Evolutionary conservation across 2,888 invertebrate genomes (phyloP).

Genomic region (Agrochola circellaris): DNA sequence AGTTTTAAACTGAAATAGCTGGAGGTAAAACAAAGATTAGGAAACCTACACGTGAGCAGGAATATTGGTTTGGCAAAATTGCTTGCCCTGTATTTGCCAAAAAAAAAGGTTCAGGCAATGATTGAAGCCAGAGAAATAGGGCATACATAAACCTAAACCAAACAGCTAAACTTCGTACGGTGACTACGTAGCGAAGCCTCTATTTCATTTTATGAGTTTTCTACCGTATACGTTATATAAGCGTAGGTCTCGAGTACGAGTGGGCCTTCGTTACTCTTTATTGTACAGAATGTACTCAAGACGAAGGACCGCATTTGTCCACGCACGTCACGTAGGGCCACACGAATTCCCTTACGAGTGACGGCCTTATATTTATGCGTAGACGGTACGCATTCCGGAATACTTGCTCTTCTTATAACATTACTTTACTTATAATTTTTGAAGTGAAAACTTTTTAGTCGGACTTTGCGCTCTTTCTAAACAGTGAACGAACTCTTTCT

Average conservation of each 20-base stretch:
- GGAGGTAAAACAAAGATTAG: no score
- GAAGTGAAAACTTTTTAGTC: background rate
- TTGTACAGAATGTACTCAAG: background rate
- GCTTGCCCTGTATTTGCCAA: background rate
- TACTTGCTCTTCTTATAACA: slow-evolving; percentile 53
- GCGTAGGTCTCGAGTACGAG: background rate
- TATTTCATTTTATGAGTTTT: slow-evolving; percentile 7
- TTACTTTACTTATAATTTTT: slow-evolving; percentile 50
- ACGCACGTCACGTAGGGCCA: slow-evolving; percentile 63
- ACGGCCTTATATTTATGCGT: slow-evolving; percentile 65
- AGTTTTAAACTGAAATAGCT: no score
- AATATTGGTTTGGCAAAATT: background rate
- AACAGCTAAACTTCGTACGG: background rate
- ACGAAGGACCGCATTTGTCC: slow-evolving; percentile 40
- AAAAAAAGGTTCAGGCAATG: slow-evolving; percentile 5
- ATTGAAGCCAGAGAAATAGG: background rate
- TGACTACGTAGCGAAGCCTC: background rate
- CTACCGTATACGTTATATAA: background rate
- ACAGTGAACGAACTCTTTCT: background rate
- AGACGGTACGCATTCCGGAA: slow-evolving; percentile 65
- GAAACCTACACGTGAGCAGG: no score
- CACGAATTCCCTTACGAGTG: slow-evolving; percentile 66
- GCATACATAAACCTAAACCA: slow-evolving; percentile 1
- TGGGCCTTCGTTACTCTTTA: slow-evolving; percentile 41
- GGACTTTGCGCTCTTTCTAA: background rate